phyloP scores from a whole-genome alignment of 2,888 invertebrate species.

The Harpalus rufipes region DNA sequence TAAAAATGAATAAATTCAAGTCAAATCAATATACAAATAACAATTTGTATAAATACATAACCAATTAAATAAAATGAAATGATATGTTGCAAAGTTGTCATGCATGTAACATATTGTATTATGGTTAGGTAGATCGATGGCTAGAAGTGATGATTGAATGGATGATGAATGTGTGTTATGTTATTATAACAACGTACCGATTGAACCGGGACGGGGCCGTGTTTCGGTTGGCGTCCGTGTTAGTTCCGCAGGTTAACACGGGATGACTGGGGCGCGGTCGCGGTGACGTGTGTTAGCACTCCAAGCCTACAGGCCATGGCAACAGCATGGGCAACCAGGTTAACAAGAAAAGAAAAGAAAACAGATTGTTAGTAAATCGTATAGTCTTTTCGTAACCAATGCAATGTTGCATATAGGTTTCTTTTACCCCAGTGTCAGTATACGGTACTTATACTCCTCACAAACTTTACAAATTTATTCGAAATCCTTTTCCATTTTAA shows the following conservation, averaged over 20 bases:
- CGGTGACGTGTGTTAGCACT: slow-evolving; percentile 83
- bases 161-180: slow-evolving; percentile 32
- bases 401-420: slow-evolving; percentile 36
- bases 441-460: not conserved
- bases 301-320: slow-evolving; percentile 82
- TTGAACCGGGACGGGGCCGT: slow-evolving; percentile 12
- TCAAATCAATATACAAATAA: too few relatives aligned
- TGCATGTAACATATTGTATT: not conserved
- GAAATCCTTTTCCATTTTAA: not conserved
- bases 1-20: too few relatives aligned
- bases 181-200: slow-evolving; percentile 52
- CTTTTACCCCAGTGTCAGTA: slow-evolving; percentile 65
- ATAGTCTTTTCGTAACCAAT: slow-evolving; percentile 53
- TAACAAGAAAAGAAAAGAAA: slow-evolving; percentile 78
- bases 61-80: too few relatives aligned
- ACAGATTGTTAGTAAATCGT: slow-evolving; percentile 74
- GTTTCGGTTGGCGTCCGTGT: slow-evolving; percentile 44
- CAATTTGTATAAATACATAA: too few relatives aligned
- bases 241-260: slow-evolving; percentile 71
- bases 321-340: slow-evolving; percentile 75
- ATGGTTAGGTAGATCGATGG: slow-evolving; percentile 8
- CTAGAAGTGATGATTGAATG: slow-evolving; percentile 16
- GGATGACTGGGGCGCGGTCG: slow-evolving; percentile 74
- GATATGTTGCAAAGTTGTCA: slow-evolving; percentile 6
- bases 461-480: not conserved